Base-by-base conservation (phyloP, 2,888 invertebrate genomes). In the Nemoura dubitans region DNA sequence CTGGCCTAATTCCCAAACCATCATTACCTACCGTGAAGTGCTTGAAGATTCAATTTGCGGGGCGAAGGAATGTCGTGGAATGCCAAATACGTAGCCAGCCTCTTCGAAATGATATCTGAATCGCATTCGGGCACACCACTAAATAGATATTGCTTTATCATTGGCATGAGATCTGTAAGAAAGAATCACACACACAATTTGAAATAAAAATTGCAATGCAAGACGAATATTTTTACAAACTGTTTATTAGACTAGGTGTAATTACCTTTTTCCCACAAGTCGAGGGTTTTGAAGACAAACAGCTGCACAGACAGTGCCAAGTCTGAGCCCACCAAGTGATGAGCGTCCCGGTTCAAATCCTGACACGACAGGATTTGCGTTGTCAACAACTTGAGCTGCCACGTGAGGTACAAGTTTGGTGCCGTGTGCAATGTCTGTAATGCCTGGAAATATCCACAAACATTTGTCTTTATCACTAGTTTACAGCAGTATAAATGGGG, bases 321-420 rank as follows among this genome's bases (percentile, higher is more conserved):
- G 89, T 95, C 95, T 86, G 92, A 91, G 0, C 94, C 93, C 27
- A 95, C 91, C 10, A 95, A 90, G 0, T 93, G 92, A 0, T 93
- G 92, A 88, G 93, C 92, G 6, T 88, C 87, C 14, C 89, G 89
- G 26, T 90, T 89, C 89, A 89, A 91, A 90, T 91, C 92, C 90
- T 88, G 91, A 90, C 89, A 93, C 91, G 89, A 89, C 76, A 92
- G 89, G 6, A 93, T 92, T 89, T 95, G 95, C 0, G 94, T 93
- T 0, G 93, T 93, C 3, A 94, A 92, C 0, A 96, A 92, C 90
- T 96, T 96, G 82, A 96, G 93, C 91, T 97, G 96, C 96, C 96
- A 96, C 27, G 95, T 92, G 89, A 95, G 94, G 89, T 93, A 92
- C 0, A 93, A 91, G 1, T 92, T 93, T 0, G 95, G 94, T 25